Base-by-base conservation (phyloP, 2,797 vertebrate genomes). In the Oreochromis grahami region DNA sequence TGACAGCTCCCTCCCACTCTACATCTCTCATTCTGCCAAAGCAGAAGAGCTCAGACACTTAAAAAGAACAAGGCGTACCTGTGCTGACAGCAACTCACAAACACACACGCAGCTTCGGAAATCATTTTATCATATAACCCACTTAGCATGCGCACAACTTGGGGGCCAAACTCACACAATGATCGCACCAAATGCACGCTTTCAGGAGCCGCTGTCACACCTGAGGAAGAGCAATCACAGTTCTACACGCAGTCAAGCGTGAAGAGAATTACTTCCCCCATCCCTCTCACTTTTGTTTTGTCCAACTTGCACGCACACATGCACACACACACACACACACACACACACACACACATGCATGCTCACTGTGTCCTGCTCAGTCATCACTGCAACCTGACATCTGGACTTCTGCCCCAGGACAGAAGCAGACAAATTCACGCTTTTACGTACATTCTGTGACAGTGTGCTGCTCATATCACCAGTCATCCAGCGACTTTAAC, bases 1-100 rank as follows among this genome's bases (percentile, higher is more conserved):
- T 89, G 90, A 93, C 91, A 92, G 89, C 91, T 90, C 83, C 86
- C 88, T 89, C 92, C 91, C 84, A 90, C 89, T 86, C 88, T 48
- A 76, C 74, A 74, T 80, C 84, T 76, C 85, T 82, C 77, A 13
- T 79, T 38, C 80, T 85, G 86, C 88, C 89, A 88, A 88, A 88
- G 68, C 34, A 63, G 65, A 76, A 36, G 24, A 83, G 88, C 82
- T 58, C 77, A 84, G 70, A 87, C 87, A 77, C 80, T 83, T 87
- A 77, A 79, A 86, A 82, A 86, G 92, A 92, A 94, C 93, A 91
- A 51, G 10, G 76, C 50, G 90, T 92, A 93, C 91, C 91, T 93
- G 91, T 13, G 78, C 77, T 83, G 88, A 90, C 84, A 92, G 45
- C 48, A 58, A 88, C 84, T 63, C 81, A 11, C 83, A 88, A 41